These are phyloP conservation scores for Dyspetes luteomarginatus DNA, from an alignment of 2,888 invertebrate genomes.

Conservation along the genomic window DNA sequence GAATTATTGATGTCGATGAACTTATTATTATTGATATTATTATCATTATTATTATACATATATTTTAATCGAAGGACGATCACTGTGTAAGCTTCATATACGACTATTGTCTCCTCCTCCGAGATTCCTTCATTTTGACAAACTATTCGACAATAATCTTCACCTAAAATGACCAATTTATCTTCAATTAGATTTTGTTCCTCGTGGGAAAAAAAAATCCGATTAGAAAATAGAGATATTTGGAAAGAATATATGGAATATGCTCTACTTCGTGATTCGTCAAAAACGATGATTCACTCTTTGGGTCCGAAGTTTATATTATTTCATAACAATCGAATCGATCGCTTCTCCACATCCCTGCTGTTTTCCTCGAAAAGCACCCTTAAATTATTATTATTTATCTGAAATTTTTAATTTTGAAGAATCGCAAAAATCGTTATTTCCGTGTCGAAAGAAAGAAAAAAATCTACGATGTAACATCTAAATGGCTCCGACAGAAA, in stretches of 20 bases:
- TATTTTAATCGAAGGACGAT: conserved; percentile 69
- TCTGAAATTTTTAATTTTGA: background rate
- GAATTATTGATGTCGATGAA: conserved; percentile 37
- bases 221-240: background rate
- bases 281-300: background rate
- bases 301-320: background rate
- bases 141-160: conserved; percentile 34
- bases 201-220: conserved; percentile 5
- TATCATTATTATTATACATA: conserved; percentile 63
- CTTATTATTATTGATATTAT: conserved; percentile 63
- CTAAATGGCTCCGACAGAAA: no score
- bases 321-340: conserved; percentile 2
- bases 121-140: conserved; percentile 2
- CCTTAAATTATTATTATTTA: background rate
- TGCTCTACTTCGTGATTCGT: background rate
- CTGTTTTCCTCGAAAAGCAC: conserved; percentile 29
- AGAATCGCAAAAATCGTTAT: background rate
- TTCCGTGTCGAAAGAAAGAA: background rate
- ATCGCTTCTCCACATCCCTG: conserved; percentile 49
- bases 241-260: background rate
- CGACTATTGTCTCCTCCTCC: conserved; percentile 22
- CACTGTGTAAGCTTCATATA: conserved; percentile 45
- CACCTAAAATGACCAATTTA: conserved; percentile 34
- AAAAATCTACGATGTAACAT: no score
- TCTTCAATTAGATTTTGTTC: conserved; percentile 46